phyloP scores from a whole-genome alignment of 1,140 invertebrate species.

The Aphelenchoides besseyi region DNA sequence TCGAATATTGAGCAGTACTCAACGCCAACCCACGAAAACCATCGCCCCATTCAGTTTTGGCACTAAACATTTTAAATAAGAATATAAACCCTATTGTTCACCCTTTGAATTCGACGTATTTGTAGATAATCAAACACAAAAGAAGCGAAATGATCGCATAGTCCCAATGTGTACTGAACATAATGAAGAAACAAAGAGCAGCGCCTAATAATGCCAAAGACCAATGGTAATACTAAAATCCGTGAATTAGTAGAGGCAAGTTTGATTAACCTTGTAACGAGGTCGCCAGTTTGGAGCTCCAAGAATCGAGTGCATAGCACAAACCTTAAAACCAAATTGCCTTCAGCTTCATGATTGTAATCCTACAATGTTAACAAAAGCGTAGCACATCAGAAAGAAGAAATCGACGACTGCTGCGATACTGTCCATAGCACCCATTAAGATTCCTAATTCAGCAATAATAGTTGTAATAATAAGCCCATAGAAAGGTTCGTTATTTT shows the following conservation, averaged over 20 bases:
- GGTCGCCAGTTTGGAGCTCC: constrained; percentile 97
- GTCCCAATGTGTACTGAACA: constrained; percentile 99
- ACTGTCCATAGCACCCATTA: constrained; percentile 57
- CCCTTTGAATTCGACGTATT: constrained; percentile 99
- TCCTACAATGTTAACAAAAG: constrained; percentile 97
- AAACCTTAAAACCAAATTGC: no score
- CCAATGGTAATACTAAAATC: constrained; percentile 97
- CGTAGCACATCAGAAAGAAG: constrained; percentile 99
- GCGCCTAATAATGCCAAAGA: constrained; percentile 86
- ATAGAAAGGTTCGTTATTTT: constrained; percentile 80
- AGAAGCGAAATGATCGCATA: constrained; percentile 90
- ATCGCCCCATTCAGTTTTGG: constrained; percentile 99
- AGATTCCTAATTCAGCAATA: constrained; percentile 70
- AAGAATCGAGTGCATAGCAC: constrained; percentile 86
- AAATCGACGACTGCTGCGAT: constrained; percentile 62
- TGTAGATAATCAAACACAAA: constrained; percentile 90
- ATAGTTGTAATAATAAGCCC: constrained; percentile 82
- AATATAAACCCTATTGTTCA: constrained; percentile 60
- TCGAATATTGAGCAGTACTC: constrained; percentile 87
- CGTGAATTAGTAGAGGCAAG: neutral
- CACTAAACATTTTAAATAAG: constrained; percentile 68
- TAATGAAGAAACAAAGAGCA: constrained; percentile 87
- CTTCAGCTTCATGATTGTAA: no score
- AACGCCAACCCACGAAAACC: constrained; percentile 92
- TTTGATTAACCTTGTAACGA: constrained; percentile 63